Conservation (phyloP, 2,113 vertebrate genomes). For the Marcusenius ussheri region DNA sequence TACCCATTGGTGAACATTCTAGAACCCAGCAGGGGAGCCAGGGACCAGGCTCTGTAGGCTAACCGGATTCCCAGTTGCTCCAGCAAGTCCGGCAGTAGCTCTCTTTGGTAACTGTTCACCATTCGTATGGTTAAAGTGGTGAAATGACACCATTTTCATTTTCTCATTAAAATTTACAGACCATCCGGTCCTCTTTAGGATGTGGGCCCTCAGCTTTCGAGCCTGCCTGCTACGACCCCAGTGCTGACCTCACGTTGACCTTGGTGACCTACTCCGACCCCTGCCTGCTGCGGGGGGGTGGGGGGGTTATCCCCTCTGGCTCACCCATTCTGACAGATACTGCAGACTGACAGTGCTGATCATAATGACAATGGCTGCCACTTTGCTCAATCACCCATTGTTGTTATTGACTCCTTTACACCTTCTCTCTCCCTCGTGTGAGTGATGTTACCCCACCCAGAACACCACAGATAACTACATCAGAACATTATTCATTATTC, state of each 20-base stretch:
- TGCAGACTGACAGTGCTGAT: neutral
- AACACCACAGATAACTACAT: neutral
- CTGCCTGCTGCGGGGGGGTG: neutral
- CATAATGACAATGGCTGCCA: neutral
- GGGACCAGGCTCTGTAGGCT: neutral
- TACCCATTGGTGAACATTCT: neutral
- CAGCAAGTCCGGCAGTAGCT: neutral
- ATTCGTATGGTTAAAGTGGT: neutral
- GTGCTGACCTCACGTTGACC: neutral
- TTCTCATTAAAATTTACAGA: neutral
- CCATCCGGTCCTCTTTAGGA: neutral
- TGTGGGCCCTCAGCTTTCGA: neutral
- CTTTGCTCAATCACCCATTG: neutral
- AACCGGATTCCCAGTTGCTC: neutral
- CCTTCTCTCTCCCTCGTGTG: neutral
- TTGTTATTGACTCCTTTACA: neutral
- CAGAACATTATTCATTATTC: neutral
- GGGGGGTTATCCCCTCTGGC: neutral
- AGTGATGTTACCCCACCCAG: neutral
- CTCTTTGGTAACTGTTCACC: neutral
- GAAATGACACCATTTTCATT: neutral
- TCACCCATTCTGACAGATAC: neutral
- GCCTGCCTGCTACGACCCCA: neutral
- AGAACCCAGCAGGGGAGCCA: neutral
- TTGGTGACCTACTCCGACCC: neutral